A percentile compares a stretch with the other conserved stretches of the same genome.
Conservation (phyloP, 2,888 invertebrate genomes). For the Hypselothyrea guttata region DNA sequence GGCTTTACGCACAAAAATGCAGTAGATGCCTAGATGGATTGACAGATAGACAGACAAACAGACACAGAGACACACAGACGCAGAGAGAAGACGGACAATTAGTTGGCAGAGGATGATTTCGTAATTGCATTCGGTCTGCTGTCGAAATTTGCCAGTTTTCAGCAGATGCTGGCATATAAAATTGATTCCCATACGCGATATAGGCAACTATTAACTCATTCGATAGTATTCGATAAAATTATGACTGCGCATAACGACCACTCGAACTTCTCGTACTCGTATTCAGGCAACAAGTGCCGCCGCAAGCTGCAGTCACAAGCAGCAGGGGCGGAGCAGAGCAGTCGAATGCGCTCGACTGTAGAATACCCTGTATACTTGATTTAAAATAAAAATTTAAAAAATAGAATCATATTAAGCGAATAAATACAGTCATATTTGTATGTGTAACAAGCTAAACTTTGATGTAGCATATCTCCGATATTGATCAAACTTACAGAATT, state of each 20-base stretch:
- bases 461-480: too few species aligned
- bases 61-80: constrained; percentile 17
- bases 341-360: too few species aligned
- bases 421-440: too few species aligned
- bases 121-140: constrained; percentile 22
- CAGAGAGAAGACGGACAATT: neutral
- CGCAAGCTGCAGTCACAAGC: constrained; percentile 21
- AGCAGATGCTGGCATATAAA: neutral
- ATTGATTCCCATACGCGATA: neutral
- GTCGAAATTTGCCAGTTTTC: too few species aligned
- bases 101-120: constrained; percentile 56
- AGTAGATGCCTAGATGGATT: constrained; percentile 2
- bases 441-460: too few species aligned
- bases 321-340: too few species aligned
- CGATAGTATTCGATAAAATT: constrained; percentile 6
- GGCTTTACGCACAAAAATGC: constrained; percentile 61
- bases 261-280: constrained; percentile 20
- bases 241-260: neutral
- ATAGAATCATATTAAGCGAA: too few species aligned
- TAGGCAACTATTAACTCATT: too few species aligned
- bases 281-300: constrained; percentile 41
- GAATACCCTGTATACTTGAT: too few species aligned
- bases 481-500: too few species aligned
- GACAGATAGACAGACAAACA: constrained; percentile 28
- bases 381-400: too few species aligned